A percentile compares a stretch with the other conserved stretches of the same genome.
Conservation (phyloP, 1,140 invertebrate species). For the honey bee (Apis mellifera) region Amel_HAv3.1 CM009938.2:4953001-4953500, state of each 20-base stretch:
- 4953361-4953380: too few species aligned
- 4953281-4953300: too few species aligned
- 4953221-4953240: too few species aligned
- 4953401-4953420: neutral
- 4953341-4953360: too few species aligned
- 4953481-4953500: too few species aligned
- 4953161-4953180: neutral
- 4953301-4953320: too few species aligned
- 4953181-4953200: neutral
- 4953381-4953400: neutral
- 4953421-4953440: neutral
- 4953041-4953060: constrained; percentile 5
- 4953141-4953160: neutral
- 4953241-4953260: too few species aligned
- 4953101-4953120: constrained; percentile 10
- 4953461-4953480: too few species aligned
- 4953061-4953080: constrained; percentile 8
- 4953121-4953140: neutral
- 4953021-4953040: neutral
- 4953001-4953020: neutral
- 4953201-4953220: too few species aligned
- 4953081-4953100: constrained; percentile 1
- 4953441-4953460: neutral
- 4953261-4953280: too few species aligned
- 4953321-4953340: too few species aligned